Evolutionary conservation across 2,888 invertebrate species (phyloP).

Genomic region (Torymus tubicola): DNA sequence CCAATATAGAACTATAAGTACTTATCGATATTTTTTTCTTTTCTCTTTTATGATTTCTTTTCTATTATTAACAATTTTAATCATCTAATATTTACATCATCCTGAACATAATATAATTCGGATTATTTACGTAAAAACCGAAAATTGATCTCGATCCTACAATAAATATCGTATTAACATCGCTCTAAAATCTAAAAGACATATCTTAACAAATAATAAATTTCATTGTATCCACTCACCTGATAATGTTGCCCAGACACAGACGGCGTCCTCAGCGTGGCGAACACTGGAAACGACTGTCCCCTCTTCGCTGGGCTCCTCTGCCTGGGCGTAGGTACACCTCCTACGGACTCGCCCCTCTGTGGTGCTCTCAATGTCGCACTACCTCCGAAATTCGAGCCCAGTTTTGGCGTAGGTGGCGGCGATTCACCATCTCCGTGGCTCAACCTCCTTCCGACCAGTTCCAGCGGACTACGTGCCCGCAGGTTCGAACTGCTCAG

Average conservation of each 20-base stretch:
- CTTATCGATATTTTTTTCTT: no score
- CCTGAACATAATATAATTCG: no score
- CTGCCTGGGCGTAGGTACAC: constrained; percentile 67
- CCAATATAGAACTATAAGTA: no score
- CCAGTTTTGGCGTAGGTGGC: constrained; percentile 67
- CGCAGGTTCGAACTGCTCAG: constrained; percentile 73
- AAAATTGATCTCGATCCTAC: no score
- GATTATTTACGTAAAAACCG: no score
- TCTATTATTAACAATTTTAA: no score
- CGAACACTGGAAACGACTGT: constrained; percentile 74
- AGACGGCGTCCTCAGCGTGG: constrained; percentile 69
- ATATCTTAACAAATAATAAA: no score
- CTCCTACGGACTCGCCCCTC: constrained; percentile 45
- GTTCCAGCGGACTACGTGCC: constrained; percentile 73
- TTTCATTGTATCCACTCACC: constrained; percentile 8
- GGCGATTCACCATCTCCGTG: constrained; percentile 74
- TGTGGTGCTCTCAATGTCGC: constrained; percentile 63
- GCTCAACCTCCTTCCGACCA: constrained; percentile 73
- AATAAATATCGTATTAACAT: no score
- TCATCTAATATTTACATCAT: no score
- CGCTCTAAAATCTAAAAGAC: no score
- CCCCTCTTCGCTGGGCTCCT: constrained; percentile 74
- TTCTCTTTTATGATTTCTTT: no score
- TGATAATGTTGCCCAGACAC: constrained; percentile 49
- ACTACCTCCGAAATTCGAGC: constrained; percentile 71